Conservation (phyloP, 2,888 invertebrate genomes). For the Zygogramma bicolorata region DNA sequence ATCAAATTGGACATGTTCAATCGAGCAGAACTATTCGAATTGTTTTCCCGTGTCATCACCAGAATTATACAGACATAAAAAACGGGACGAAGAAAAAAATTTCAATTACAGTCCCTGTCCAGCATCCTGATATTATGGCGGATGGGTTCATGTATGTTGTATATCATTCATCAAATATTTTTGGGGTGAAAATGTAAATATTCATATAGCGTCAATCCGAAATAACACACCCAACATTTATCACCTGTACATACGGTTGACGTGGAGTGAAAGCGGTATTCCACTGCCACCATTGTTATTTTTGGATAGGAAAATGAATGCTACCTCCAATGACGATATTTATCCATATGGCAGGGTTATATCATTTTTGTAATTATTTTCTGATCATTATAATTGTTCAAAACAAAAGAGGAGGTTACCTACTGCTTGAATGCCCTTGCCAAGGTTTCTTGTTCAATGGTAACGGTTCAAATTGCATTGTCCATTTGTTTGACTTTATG, state of each 20-base stretch:
- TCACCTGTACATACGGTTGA: background rate
- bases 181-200: background rate
- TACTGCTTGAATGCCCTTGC: no score
- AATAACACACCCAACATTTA: conserved; percentile 1
- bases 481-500: no score
- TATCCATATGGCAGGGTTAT: background rate
- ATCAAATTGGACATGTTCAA: no score
- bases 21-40: no score
- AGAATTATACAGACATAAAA: no score
- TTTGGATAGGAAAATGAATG: background rate
- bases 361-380: background rate
- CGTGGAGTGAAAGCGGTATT: conserved; percentile 1
- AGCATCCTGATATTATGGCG: background rate
- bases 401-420: no score
- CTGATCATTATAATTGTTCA: no score
- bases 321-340: background rate
- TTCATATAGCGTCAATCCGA: background rate
- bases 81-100: background rate
- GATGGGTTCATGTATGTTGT: background rate
- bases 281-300: background rate
- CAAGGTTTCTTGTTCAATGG: no score
- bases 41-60: no score
- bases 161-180: background rate
- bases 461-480: no score
- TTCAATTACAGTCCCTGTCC: background rate